These are phyloP conservation scores for Aythya baeri DNA, from an alignment of 2,113 vertebrate genomes.

Conservation along the genomic window DNA sequence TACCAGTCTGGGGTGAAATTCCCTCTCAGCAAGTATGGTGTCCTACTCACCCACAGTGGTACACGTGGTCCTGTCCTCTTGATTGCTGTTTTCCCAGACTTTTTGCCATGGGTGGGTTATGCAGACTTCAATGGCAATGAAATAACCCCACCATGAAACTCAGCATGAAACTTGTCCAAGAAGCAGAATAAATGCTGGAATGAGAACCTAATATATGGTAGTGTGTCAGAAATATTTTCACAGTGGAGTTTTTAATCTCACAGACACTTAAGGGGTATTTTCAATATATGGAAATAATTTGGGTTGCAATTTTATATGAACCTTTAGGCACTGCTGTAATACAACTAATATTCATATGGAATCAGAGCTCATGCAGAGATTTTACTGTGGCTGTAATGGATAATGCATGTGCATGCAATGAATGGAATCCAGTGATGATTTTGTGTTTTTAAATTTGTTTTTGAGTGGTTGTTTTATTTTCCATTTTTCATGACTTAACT, in stretches of 20 bases:
- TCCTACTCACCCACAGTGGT: rapidly evolving
- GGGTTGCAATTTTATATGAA: not conserved
- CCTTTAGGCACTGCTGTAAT: not conserved
- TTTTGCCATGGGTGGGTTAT: too few species aligned
- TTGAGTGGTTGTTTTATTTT: not conserved
- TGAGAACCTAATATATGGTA: not conserved
- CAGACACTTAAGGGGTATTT: not conserved
- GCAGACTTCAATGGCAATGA: rapidly evolving
- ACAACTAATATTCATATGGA: not conserved
- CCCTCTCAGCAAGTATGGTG: not conserved
- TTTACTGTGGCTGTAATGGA: not conserved
- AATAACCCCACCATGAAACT: not conserved
- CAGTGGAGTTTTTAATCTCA: not conserved
- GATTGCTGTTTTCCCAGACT: not conserved
- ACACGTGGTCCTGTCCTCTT: not conserved
- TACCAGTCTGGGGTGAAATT: not conserved
- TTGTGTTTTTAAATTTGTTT: not conserved
- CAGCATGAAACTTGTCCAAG: not conserved
- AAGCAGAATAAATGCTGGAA: not conserved
- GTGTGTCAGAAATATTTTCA: not conserved
- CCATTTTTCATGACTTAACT: not conserved
- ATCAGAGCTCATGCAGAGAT: not conserved
- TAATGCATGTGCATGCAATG: not conserved
- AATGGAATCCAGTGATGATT: not conserved
- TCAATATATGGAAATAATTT: not conserved